A percentile compares a stretch with the other conserved stretches of the same genome.
Conservation (phyloP, 1,140 invertebrate species). For the Pseudomyrmex pallidus region DNA sequence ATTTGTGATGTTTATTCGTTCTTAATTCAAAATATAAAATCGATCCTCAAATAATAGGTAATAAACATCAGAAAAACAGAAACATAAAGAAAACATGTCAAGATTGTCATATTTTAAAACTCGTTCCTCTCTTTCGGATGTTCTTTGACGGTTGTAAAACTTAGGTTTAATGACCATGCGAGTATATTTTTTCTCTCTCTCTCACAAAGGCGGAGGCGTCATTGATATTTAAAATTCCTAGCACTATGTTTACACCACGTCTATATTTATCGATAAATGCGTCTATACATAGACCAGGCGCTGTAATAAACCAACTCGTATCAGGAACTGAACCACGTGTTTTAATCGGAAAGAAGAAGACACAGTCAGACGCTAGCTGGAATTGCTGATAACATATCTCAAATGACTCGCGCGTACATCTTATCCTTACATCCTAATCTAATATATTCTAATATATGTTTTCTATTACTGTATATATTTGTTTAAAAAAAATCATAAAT, state of each 20-base stretch:
- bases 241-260: constrained; percentile 62
- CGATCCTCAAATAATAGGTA: too few relatives aligned
- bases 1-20: neutral
- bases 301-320: constrained; percentile 55
- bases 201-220: neutral
- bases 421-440: too few relatives aligned
- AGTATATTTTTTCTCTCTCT: neutral
- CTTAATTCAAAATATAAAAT: constrained; percentile 1
- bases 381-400: too few relatives aligned
- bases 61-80: too few relatives aligned
- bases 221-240: constrained; percentile 63
- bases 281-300: constrained; percentile 59
- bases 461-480: too few relatives aligned
- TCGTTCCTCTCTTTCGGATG: neutral
- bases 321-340: constrained; percentile 20
- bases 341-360: neutral
- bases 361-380: constrained; percentile 5
- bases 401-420: too few relatives aligned
- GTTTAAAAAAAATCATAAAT: too few relatives aligned
- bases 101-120: neutral
- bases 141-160: neutral
- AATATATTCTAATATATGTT: too few relatives aligned
- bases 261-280: constrained; percentile 33
- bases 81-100: neutral
- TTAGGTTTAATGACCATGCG: neutral